These are phyloP conservation scores for Drosophila koepferae DNA, from an alignment of 2,888 invertebrate species.

Conservation along the genomic window DNA sequence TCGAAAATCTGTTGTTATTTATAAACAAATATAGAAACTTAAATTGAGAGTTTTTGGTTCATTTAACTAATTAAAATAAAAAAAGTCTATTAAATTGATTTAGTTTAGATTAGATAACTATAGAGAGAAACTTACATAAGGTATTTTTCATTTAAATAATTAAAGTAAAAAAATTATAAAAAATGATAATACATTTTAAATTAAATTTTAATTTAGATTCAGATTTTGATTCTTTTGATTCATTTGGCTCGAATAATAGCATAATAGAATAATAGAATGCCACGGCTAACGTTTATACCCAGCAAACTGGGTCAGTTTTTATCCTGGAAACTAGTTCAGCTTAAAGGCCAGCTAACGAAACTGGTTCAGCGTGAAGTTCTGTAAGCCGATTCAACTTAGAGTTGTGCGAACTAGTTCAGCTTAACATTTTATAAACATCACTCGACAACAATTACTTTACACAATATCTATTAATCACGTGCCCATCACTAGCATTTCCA, in stretches of 20 bases:
- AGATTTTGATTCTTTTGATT: background rate
- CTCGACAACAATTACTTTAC: background rate
- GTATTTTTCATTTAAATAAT: too few species aligned
- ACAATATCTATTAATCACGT: conserved; percentile 18
- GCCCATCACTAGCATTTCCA: conserved; percentile 43
- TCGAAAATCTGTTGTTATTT: too few species aligned
- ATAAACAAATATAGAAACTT: too few species aligned
- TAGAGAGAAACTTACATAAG: too few species aligned
- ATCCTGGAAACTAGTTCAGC: background rate
- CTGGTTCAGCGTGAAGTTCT: background rate
- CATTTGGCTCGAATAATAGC: background rate
- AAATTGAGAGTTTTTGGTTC: too few species aligned
- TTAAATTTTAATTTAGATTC: background rate
- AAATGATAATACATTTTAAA: too few species aligned
- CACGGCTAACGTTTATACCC: background rate
- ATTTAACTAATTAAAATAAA: too few species aligned
- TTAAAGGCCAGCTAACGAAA: background rate
- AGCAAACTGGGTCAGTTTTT: background rate
- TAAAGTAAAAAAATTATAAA: too few species aligned
- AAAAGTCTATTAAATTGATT: too few species aligned
- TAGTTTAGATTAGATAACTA: too few species aligned
- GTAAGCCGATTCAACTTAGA: background rate
- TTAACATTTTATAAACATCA: background rate
- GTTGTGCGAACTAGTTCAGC: background rate
- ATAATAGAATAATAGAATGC: too few species aligned